Conservation (phyloP, 2,888 invertebrate genomes). For the Entomobrya multifasciata region DNA sequence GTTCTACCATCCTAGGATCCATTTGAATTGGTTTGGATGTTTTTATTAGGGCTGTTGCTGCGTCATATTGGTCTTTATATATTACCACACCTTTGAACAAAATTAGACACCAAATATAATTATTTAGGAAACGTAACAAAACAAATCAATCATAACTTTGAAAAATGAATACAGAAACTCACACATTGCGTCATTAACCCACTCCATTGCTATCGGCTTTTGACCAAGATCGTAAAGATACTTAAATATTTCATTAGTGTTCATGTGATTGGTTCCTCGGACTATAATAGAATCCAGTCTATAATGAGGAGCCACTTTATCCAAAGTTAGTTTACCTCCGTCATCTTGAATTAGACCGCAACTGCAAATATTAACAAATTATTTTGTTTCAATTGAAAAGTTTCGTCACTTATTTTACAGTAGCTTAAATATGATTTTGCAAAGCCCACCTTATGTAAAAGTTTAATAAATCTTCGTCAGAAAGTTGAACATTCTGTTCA, state of each 20-base stretch:
- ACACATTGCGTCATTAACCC: slow-evolving; percentile 91
- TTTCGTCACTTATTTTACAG: not conserved
- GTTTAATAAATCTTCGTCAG: slow-evolving; percentile 68
- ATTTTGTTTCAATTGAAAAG: not conserved
- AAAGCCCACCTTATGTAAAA: slow-evolving; percentile 68
- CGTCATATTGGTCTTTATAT: slow-evolving; percentile 73
- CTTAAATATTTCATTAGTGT: slow-evolving; percentile 89
- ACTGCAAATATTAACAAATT: slow-evolving; percentile 33
- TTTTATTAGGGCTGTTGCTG: slow-evolving; percentile 70
- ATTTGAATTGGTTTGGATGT: slow-evolving; percentile 74
- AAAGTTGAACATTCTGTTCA: slow-evolving; percentile 13
- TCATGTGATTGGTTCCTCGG: slow-evolving; percentile 88
- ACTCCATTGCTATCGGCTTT: slow-evolving; percentile 88
- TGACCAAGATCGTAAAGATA: slow-evolving; percentile 88
- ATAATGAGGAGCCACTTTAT: slow-evolving; percentile 83
- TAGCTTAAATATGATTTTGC: slow-evolving; percentile 37
- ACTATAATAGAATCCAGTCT: slow-evolving; percentile 89
- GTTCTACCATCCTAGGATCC: slow-evolving; percentile 67
- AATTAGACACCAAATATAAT: too few relatives aligned
- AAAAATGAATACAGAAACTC: slow-evolving; percentile 78
- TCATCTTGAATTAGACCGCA: slow-evolving; percentile 75
- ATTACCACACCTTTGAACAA: slow-evolving; percentile 77
- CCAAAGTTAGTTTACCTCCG: slow-evolving; percentile 72
- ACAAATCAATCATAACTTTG: too few relatives aligned
- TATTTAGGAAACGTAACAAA: not conserved